phyloP scores from a whole-genome alignment of 2,113 vertebrate species.

The Erythrolamprus reginae region DNA sequence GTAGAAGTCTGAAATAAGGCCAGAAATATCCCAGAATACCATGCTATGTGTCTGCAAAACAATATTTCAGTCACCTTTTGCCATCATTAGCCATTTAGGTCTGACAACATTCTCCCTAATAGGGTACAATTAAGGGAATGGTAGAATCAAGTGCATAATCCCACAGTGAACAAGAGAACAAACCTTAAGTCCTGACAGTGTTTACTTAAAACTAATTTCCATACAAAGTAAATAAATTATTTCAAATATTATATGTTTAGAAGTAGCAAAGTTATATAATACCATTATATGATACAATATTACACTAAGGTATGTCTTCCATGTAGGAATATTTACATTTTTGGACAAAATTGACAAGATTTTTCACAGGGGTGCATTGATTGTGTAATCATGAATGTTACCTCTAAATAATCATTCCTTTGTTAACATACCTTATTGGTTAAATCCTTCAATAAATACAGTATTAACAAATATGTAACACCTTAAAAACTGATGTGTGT shows the following conservation, averaged over 20 bases:
- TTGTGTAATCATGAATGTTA: background rate
- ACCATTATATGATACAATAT: background rate
- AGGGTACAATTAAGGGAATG: constrained; percentile 39
- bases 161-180: constrained; percentile 15
- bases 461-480: background rate
- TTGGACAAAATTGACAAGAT: background rate
- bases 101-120: constrained; percentile 47
- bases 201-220: constrained; percentile 14
- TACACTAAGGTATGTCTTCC: background rate
- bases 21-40: constrained; percentile 45
- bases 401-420: background rate
- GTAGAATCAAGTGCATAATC: constrained; percentile 29
- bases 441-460: background rate
- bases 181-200: background rate
- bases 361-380: background rate
- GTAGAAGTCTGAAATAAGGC: constrained; percentile 56
- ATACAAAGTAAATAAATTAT: background rate
- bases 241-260: background rate
- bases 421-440: background rate
- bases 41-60: constrained; percentile 7
- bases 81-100: constrained; percentile 38
- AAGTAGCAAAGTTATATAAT: background rate
- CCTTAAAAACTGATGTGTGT: background rate
- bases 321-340: background rate
- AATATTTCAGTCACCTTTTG: constrained; percentile 43